Percentiles rank a stretch among this genome's conserved stretches.
Conservation (phyloP, 2,888 invertebrate species). For the Abrostola tripartita region DNA sequence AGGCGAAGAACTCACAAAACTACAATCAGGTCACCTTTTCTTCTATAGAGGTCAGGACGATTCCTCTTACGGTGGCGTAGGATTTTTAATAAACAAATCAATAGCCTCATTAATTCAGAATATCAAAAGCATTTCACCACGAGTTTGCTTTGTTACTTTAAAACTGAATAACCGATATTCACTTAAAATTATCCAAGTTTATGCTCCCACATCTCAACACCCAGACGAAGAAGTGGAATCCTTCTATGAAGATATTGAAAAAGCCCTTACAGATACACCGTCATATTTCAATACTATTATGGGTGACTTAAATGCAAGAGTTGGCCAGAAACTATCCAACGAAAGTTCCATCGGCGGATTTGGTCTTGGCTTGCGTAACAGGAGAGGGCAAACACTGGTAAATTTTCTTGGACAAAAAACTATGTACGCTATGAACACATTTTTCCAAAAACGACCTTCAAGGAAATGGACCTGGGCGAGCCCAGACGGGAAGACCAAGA, state of each 20-base stretch:
- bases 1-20: neutral
- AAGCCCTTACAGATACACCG: neutral
- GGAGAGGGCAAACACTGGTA: neutral
- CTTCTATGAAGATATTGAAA: neutral
- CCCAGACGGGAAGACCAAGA: neutral
- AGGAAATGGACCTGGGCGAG: constrained; percentile 3
- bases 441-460: constrained; percentile 2
- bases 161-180: neutral
- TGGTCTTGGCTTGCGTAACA: neutral
- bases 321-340: neutral
- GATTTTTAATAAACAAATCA: neutral
- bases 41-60: neutral
- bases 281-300: neutral
- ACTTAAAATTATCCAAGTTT: neutral
- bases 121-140: neutral
- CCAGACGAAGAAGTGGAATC: neutral
- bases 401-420: neutral
- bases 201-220: neutral
- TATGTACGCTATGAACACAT: constrained; percentile 5
- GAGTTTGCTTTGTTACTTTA: neutral
- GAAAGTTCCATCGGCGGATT: constrained; percentile 1
- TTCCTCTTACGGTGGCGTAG: neutral
- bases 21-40: neutral
- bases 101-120: neutral
- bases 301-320: constrained; percentile 3